Conservation (phyloP, 2,113 vertebrate genomes). For the Paradoxurus hermaphroditus region DNA sequence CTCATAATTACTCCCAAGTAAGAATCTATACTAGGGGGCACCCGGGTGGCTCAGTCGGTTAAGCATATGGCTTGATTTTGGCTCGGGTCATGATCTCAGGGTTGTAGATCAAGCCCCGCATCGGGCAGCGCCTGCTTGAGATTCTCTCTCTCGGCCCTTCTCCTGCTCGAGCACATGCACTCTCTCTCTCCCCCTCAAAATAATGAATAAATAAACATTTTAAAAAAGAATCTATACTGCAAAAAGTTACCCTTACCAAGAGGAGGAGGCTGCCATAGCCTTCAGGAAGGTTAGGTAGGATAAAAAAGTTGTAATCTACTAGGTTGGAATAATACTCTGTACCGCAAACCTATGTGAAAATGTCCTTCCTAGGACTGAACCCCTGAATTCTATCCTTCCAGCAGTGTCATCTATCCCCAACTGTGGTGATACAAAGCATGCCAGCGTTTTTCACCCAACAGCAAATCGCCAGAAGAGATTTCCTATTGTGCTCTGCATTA, state of each 20-base stretch:
- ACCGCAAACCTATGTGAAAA: not conserved
- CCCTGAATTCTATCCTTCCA: not conserved
- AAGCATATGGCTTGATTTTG: too few species aligned
- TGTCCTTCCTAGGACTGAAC: constrained; percentile 19
- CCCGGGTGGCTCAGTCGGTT: too few species aligned
- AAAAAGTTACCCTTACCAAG: not conserved
- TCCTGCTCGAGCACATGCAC: too few species aligned
- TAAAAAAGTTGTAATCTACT: not conserved
- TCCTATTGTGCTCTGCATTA: not conserved
- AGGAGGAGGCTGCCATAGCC: not conserved
- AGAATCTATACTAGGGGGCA: not conserved
- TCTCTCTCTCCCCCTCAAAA: too few species aligned
- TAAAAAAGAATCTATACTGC: not conserved
- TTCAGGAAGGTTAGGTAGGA: not conserved
- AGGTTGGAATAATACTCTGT: not conserved
- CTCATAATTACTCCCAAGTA: not conserved
- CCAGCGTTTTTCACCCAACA: not conserved
- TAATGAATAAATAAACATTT: too few species aligned
- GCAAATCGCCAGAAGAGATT: not conserved
- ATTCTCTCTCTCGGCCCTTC: too few species aligned
- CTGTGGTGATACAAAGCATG: constrained; percentile 2
- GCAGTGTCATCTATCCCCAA: not conserved
- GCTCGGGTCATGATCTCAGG: too few species aligned
- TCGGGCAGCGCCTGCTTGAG: too few species aligned
- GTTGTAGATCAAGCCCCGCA: too few species aligned